Conservation (phyloP, 2,888 invertebrate genomes). For the Ochropacha duplaris region DNA sequence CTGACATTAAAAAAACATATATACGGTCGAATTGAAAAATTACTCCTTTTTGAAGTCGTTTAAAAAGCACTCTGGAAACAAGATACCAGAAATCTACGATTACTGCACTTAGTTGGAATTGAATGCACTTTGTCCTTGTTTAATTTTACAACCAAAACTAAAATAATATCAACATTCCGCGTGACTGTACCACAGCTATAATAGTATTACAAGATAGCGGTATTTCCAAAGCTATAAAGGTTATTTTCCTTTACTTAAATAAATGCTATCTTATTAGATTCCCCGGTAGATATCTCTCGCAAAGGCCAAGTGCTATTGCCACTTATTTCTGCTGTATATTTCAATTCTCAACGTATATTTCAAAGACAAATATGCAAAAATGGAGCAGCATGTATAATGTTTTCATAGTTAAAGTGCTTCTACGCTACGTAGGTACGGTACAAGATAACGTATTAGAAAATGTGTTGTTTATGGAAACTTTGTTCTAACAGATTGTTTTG, state of each 20-base stretch:
- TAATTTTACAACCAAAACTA: too few relatives aligned
- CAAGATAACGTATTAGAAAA: neutral
- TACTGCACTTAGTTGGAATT: too few relatives aligned
- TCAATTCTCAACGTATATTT: conserved; percentile 24
- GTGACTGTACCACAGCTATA: neutral
- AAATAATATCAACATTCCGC: neutral
- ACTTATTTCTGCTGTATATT: conserved; percentile 13
- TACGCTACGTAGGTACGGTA: neutral
- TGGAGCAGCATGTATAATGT: conserved; percentile 7
- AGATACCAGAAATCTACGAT: too few relatives aligned
- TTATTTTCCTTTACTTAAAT: neutral
- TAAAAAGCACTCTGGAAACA: too few relatives aligned
- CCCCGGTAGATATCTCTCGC: conserved; percentile 11
- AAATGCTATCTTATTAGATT: conserved; percentile 19
- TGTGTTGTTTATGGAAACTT: neutral
- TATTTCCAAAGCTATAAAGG: neutral
- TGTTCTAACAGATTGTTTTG: neutral
- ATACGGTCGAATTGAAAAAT: too few relatives aligned
- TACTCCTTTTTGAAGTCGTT: too few relatives aligned
- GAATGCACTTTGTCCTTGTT: too few relatives aligned
- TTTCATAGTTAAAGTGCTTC: conserved; percentile 14
- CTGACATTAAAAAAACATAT: too few relatives aligned
- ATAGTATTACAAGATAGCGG: neutral
- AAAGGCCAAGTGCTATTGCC: neutral
- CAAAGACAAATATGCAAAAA: conserved; percentile 12